These are phyloP conservation scores for Orthonyx spaldingii DNA, from an alignment of 2,113 vertebrate genomes.

Conservation along the genomic window DNA sequence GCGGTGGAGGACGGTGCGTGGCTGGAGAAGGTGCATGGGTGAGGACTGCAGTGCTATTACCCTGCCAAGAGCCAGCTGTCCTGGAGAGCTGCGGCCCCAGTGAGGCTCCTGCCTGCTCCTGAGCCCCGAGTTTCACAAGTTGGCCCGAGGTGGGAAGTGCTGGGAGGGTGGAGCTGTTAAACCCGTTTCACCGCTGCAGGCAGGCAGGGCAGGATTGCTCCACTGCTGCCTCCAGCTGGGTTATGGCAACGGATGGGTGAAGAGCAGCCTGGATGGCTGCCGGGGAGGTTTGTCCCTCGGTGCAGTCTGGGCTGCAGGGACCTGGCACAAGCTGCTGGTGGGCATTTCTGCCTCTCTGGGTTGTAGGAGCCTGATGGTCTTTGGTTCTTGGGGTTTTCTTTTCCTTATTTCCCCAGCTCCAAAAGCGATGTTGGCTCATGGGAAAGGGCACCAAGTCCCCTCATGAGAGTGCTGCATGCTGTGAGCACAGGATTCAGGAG, in stretches of 20 bases:
- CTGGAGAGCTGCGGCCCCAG: background rate
- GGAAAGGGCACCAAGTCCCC: background rate
- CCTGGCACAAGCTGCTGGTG: background rate
- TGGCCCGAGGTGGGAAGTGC: background rate
- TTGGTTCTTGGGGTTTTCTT: background rate
- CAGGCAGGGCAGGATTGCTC: background rate
- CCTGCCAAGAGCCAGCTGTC: background rate
- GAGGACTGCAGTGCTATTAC: background rate
- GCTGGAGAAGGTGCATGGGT: background rate
- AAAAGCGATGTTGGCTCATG: background rate
- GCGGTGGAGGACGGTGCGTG: accelerated
- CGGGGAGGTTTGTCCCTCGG: accelerated
- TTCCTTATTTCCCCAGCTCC: background rate
- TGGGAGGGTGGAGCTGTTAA: background rate
- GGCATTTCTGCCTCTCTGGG: background rate
- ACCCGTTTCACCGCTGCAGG: background rate
- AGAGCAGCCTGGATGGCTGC: background rate
- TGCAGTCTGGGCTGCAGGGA: background rate
- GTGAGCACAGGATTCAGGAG: background rate
- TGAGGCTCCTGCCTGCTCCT: background rate
- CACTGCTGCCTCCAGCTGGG: background rate
- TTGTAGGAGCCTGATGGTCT: background rate
- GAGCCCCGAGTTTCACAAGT: background rate
- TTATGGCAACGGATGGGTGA: background rate
- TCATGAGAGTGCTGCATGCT: background rate